These are phyloP conservation scores for Delia radicum DNA, from an alignment of 1,140 invertebrate genomes.

Conservation along the genomic window DNA sequence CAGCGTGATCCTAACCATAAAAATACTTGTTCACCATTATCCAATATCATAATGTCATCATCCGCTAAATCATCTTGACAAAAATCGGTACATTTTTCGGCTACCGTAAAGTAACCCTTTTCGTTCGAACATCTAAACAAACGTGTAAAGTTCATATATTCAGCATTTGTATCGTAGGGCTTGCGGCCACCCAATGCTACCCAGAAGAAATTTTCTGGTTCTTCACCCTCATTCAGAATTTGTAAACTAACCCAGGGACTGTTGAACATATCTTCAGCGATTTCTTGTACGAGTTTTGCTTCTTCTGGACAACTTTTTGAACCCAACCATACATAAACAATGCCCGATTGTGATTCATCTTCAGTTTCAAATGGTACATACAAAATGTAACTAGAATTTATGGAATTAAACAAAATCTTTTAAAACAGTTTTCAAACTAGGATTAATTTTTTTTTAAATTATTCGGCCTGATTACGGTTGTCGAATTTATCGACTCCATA, in stretches of 20 bases:
- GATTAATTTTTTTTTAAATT: neutral
- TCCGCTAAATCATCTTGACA: slow-evolving; percentile 99
- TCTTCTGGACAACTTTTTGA: slow-evolving; percentile 86
- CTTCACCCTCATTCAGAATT: slow-evolving; percentile 93
- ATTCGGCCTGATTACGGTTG: no score
- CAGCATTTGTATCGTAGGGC: slow-evolving; percentile 86
- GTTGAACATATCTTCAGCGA: slow-evolving; percentile 92
- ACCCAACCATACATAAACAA: slow-evolving; percentile 98
- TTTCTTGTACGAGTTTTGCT: slow-evolving; percentile 85
- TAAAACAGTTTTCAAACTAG: neutral
- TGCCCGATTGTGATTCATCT: slow-evolving; percentile 83
- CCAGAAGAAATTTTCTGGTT: slow-evolving; percentile 99
- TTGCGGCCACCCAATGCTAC: slow-evolving; percentile 90
- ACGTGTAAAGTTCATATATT: slow-evolving; percentile 92
- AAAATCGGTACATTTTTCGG: slow-evolving; percentile 99
- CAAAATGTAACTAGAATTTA: slow-evolving; percentile 84
- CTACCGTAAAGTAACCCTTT: slow-evolving; percentile 98
- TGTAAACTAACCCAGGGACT: slow-evolving; percentile 83
- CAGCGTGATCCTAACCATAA: slow-evolving; percentile 95
- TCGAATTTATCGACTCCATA: no score
- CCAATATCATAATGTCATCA: slow-evolving; percentile 99
- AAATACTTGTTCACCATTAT: slow-evolving; percentile 97
- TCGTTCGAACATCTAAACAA: slow-evolving; percentile 99
- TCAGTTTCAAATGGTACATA: slow-evolving; percentile 94
- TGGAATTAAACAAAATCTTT: no score